Conservation (phyloP, 2,113 vertebrate species). For the Hemiscyllium ocellatum region DNA sequence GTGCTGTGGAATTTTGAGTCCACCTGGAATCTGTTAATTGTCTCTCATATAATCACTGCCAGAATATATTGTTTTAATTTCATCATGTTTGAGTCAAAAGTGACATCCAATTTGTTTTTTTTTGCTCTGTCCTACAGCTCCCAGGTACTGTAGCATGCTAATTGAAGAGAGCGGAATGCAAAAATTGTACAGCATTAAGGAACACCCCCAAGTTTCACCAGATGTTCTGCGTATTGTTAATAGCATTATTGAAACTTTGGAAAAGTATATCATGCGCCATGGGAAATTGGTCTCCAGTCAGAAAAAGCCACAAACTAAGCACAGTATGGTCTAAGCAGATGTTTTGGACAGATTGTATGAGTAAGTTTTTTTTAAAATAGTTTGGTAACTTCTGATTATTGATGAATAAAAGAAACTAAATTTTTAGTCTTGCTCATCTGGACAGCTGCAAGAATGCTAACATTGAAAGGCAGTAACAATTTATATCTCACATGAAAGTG, state of each 20-base stretch:
- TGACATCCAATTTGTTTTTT: neutral
- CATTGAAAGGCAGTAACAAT: too few relatives aligned
- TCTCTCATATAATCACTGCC: neutral
- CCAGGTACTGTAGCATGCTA: constrained; percentile 95
- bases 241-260: constrained; percentile 87
- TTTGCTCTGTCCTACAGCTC: constrained; percentile 59
- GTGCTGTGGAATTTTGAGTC: neutral
- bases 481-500: too few relatives aligned
- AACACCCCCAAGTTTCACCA: constrained; percentile 75
- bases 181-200: constrained; percentile 78
- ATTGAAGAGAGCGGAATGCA: constrained; percentile 89
- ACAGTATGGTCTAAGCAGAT: neutral
- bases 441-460: too few relatives aligned
- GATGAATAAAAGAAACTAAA: too few relatives aligned
- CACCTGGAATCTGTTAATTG: neutral
- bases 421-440: too few relatives aligned
- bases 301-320: constrained; percentile 56
- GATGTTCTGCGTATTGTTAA: constrained; percentile 77
- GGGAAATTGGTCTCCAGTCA: constrained; percentile 67
- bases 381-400: neutral
- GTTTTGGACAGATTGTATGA: neutral
- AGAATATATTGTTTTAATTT: neutral
- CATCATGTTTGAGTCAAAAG: neutral
- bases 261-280: constrained; percentile 77
- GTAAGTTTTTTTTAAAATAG: neutral